These are phyloP conservation scores for Discoglossus pictus DNA, from an alignment of 2,797 vertebrate genomes.

Conservation along the genomic window DNA sequence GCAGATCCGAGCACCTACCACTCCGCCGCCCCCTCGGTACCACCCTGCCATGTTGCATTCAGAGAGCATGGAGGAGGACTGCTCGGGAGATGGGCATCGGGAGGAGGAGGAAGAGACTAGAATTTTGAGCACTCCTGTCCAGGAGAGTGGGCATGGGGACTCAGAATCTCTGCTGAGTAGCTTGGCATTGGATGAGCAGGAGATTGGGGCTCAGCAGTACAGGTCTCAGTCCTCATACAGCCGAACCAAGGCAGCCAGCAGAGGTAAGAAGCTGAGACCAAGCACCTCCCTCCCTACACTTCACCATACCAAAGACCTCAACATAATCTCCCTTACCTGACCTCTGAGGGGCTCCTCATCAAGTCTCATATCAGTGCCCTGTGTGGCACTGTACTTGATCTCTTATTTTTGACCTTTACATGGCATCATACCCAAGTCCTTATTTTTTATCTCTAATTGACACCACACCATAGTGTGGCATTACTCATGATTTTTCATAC, in stretches of 20 bases:
- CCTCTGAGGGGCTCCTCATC: too few species aligned
- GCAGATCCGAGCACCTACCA: conserved; percentile 78
- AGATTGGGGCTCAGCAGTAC: conserved; percentile 79
- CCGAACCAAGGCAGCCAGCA: conserved; percentile 70
- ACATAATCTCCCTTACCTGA: too few species aligned
- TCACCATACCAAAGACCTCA: too few species aligned
- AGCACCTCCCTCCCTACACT: too few species aligned
- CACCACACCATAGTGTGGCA: too few species aligned
- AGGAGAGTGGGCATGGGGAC: conserved; percentile 75
- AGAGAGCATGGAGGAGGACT: conserved; percentile 98
- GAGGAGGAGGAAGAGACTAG: conserved; percentile 74
- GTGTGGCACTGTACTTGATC: too few species aligned
- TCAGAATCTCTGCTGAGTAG: conserved; percentile 81
- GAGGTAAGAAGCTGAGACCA: too few species aligned
- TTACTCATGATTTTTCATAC: too few species aligned
- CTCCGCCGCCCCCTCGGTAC: conserved; percentile 62
- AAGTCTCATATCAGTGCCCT: too few species aligned
- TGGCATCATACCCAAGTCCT: too few species aligned
- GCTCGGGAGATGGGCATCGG: conserved; percentile 68
- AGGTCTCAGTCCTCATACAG: conserved; percentile 72
- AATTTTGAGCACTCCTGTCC: conserved; percentile 77
- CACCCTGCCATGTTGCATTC: conserved; percentile 79
- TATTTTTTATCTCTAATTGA: too few species aligned
- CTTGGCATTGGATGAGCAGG: conserved; percentile 63
- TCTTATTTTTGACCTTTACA: too few species aligned